Percentiles rank a stretch among this genome's conserved stretches.
phyloP scores from a whole-genome alignment of 53 echinoderm and acorn worm species.

The Paracentrotus lividus region DNA sequence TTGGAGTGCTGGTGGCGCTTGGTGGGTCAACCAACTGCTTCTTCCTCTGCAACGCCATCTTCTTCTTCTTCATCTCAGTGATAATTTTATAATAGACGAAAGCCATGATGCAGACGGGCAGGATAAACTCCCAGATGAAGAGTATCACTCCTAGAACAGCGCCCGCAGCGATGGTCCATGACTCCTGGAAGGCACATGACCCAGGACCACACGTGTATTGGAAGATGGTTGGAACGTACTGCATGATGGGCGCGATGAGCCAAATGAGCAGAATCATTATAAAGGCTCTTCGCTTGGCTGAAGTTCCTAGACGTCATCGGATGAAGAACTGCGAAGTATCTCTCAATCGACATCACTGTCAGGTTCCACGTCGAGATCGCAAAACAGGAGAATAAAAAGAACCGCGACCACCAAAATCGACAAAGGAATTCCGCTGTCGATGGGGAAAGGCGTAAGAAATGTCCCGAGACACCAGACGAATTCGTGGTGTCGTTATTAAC shows the following conservation, averaged over 20 bases:
- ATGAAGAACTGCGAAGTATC: slow-evolving; percentile 90
- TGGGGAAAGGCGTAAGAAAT: slow-evolving; percentile 48
- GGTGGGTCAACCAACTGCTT: slow-evolving; percentile 30
- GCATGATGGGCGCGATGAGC: slow-evolving; percentile 88
- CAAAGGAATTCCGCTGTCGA: slow-evolving; percentile 84
- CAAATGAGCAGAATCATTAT: slow-evolving; percentile 76
- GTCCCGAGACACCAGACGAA: background rate
- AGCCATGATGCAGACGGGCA: slow-evolving; percentile 88
- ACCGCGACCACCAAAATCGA: slow-evolving; percentile 95
- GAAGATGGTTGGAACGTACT: slow-evolving; percentile 86
- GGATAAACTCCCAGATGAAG: slow-evolving; percentile 90
- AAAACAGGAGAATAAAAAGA: slow-evolving; percentile 90
- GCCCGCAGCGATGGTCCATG: slow-evolving; percentile 76
- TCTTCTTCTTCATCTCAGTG: slow-evolving; percentile 75
- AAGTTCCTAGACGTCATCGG: slow-evolving; percentile 81
- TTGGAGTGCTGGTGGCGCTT: background rate
- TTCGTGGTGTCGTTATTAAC: background rate
- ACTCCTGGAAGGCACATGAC: slow-evolving; percentile 67
- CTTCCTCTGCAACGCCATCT: slow-evolving; percentile 66
- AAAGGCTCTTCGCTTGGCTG: slow-evolving; percentile 73
- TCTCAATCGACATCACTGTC: slow-evolving; percentile 89
- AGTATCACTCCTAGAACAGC: slow-evolving; percentile 71
- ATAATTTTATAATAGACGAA: slow-evolving; percentile 82
- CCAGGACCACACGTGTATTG: slow-evolving; percentile 43
- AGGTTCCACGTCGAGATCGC: slow-evolving; percentile 92